Percentiles rank a stretch among this genome's conserved stretches.
These are phyloP conservation scores for Tiliacea aurago DNA, from an alignment of 2,888 invertebrate genomes.

Conservation along the genomic window DNA sequence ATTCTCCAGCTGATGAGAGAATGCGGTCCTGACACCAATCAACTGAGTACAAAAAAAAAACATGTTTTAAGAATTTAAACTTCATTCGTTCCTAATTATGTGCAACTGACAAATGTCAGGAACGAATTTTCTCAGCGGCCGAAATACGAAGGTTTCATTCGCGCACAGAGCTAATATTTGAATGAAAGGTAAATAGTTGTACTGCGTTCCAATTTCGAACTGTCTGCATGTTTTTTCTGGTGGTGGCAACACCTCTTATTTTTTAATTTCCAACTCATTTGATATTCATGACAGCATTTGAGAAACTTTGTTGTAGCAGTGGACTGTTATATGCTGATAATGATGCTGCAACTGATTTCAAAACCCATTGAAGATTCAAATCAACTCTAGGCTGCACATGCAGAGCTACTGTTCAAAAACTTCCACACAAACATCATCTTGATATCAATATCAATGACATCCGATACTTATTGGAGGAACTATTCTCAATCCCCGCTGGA, in stretches of 20 bases:
- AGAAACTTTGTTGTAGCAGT: constrained; percentile 1
- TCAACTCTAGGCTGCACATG: background rate
- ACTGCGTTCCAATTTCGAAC: background rate
- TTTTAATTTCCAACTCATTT: background rate
- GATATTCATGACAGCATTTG: background rate
- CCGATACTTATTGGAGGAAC: constrained; percentile 39
- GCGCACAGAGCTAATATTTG: too few species aligned
- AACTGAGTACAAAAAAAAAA: too few species aligned
- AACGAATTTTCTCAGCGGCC: too few species aligned
- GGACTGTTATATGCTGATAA: background rate
- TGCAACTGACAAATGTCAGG: too few species aligned
- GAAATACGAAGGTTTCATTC: too few species aligned
- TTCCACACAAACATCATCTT: constrained; percentile 15
- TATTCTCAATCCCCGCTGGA: constrained; percentile 37
- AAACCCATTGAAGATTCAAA: background rate
- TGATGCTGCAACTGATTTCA: background rate
- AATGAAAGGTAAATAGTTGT: background rate
- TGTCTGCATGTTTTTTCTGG: background rate
- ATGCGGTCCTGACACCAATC: too few species aligned
- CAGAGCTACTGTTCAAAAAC: constrained; percentile 33
- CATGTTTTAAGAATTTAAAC: too few species aligned
- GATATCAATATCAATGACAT: constrained; percentile 40
- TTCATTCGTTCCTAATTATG: too few species aligned
- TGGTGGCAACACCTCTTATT: background rate
- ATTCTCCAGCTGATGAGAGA: background rate